A percentile compares a stretch with the other conserved stretches of the same genome.
phyloP scores from a whole-genome alignment of 2,797 vertebrate genomes.

The Eidolon dupreanum region DNA sequence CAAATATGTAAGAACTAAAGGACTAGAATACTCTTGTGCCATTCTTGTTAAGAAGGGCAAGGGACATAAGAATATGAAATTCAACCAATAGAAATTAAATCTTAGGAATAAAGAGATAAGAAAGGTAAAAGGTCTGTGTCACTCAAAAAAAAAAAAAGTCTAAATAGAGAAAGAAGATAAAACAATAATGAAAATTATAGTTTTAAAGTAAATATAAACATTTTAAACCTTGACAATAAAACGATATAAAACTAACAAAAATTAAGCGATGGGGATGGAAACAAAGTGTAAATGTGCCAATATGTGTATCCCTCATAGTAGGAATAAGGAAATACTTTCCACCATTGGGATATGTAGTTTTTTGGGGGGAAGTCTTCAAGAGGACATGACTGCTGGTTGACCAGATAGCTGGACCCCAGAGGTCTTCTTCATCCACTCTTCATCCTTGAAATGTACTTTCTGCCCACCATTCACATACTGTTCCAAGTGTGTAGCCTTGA shows the following conservation, averaged over 20 bases:
- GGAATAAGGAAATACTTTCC: neutral
- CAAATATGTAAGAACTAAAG: neutral
- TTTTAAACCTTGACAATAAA: neutral
- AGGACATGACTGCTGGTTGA: too few relatives aligned
- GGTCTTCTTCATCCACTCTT: too few relatives aligned
- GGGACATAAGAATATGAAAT: neutral
- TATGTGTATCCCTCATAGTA: neutral
- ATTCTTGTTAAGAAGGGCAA: neutral
- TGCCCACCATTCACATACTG: too few relatives aligned
- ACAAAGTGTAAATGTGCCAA: neutral
- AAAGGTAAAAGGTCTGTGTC: neutral
- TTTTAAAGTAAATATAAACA: neutral
- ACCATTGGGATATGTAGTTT: neutral
- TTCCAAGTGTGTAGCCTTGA: too few relatives aligned
- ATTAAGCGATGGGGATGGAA: neutral
- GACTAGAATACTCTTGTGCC: rapidly evolving
- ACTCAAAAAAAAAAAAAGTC: neutral
- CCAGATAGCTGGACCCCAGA: too few relatives aligned
- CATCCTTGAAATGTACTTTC: too few relatives aligned
- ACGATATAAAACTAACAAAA: neutral
- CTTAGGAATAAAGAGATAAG: neutral
- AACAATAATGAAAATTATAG: neutral
- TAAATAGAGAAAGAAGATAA: neutral
- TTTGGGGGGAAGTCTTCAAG: neutral
- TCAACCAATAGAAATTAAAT: neutral